Conservation (phyloP, 2,113 vertebrate species). For the Anolis carolinensis region DNA sequence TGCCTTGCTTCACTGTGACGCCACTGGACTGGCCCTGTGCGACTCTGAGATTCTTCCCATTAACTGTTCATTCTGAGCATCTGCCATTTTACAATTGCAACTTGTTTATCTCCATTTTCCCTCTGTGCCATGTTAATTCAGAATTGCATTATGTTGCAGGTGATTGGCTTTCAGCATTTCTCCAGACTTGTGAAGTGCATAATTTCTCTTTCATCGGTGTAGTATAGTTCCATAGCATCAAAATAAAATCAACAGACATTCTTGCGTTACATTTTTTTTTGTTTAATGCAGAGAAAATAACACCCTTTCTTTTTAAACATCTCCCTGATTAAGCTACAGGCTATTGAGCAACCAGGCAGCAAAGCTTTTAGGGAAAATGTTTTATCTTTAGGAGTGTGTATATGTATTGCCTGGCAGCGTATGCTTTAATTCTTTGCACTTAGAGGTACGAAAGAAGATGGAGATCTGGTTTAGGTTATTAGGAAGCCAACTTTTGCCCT, state of each 20-base stretch:
- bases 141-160: too few relatives aligned
- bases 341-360: constrained; percentile 58
- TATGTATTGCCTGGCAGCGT: constrained; percentile 35
- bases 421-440: constrained; percentile 35
- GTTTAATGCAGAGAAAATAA: constrained; percentile 54
- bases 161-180: constrained; percentile 52
- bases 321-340: constrained; percentile 58
- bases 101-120: not conserved
- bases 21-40: not conserved
- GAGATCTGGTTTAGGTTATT: constrained; percentile 53
- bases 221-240: constrained; percentile 51
- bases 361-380: constrained; percentile 27
- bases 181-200: constrained; percentile 54
- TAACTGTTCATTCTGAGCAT: not conserved
- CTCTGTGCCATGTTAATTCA: constrained; percentile 8
- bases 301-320: constrained; percentile 48
- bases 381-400: constrained; percentile 44
- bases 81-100: not conserved
- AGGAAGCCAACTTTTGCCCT: constrained; percentile 54
- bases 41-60: not conserved
- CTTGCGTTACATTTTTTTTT: constrained; percentile 50
- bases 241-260: constrained; percentile 55
- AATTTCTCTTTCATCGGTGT: constrained; percentile 49
- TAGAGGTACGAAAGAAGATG: constrained; percentile 34
- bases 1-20: not conserved